Percentiles rank a stretch among this genome's conserved stretches.
These are phyloP conservation scores for Linnaemya vulpina DNA, from an alignment of 2,888 invertebrate species.

Conservation along the genomic window DNA sequence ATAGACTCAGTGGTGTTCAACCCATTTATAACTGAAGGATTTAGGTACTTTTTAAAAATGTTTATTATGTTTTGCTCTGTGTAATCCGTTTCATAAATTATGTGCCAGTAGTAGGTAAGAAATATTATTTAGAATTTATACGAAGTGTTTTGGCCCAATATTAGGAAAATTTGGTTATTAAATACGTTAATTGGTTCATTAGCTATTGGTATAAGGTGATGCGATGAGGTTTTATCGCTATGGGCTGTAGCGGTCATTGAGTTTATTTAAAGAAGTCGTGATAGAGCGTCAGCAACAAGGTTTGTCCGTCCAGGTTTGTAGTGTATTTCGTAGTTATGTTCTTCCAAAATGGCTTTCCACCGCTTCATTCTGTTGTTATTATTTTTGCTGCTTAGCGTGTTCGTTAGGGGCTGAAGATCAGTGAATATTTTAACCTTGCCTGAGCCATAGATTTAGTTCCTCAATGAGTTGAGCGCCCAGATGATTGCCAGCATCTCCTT, in stretches of 20 bases:
- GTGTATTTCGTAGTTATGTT: not conserved
- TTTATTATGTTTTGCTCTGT: slow-evolving; percentile 14
- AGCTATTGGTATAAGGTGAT: slow-evolving; percentile 58
- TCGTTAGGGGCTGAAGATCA: not conserved
- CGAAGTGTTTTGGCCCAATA: slow-evolving; percentile 30
- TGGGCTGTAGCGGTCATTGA: slow-evolving; percentile 47
- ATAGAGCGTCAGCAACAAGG: slow-evolving; percentile 59
- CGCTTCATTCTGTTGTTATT: slow-evolving; percentile 3
- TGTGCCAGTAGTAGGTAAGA: slow-evolving; percentile 4
- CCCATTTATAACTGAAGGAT: slow-evolving; percentile 50
- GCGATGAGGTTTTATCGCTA: slow-evolving; percentile 67
- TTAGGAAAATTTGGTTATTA: slow-evolving; percentile 67
- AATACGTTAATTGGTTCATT: slow-evolving; percentile 67
- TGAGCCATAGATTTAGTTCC: slow-evolving; percentile 12
- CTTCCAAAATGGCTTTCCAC: slow-evolving; percentile 1
- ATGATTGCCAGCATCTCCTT: not conserved
- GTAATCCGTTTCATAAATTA: slow-evolving; percentile 18
- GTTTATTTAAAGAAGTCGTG: slow-evolving; percentile 58
- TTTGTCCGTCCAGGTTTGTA: no score
- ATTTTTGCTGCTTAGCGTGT: not conserved
- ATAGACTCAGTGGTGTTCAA: slow-evolving; percentile 37
- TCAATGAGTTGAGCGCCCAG: slow-evolving; percentile 16
- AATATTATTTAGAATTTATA: slow-evolving; percentile 50
- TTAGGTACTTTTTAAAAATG: slow-evolving; percentile 40
- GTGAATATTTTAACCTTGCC: not conserved